Evolutionary conservation across 2,888 invertebrate species (phyloP).

Genomic region (Trachelus stipa): DNA sequence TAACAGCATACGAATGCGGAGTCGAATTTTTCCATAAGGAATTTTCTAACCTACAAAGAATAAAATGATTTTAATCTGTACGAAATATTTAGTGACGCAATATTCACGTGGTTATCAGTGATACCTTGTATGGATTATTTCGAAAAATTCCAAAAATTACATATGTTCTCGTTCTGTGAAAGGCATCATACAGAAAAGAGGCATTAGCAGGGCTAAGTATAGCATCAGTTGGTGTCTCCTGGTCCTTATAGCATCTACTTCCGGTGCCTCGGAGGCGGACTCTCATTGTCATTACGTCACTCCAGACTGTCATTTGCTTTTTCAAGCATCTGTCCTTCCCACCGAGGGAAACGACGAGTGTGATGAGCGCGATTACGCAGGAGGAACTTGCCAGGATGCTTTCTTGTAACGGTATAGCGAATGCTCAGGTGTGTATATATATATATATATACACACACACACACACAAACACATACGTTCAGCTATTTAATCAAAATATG

Average conservation of each 20-base stretch:
- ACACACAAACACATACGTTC: neutral
- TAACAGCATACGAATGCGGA: neutral
- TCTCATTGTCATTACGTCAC: slow-evolving; percentile 42
- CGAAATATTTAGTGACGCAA: neutral
- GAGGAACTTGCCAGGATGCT: neutral
- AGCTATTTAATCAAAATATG: neutral
- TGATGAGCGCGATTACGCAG: slow-evolving; percentile 22
- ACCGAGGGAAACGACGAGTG: slow-evolving; percentile 13
- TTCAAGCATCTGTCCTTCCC: slow-evolving; percentile 45
- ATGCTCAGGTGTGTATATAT: neutral
- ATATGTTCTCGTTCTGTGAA: neutral
- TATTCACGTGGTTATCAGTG: neutral
- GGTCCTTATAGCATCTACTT: slow-evolving; percentile 30
- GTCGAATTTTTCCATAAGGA: neutral
- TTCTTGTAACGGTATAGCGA: neutral
- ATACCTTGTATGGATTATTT: neutral
- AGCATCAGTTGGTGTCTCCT: slow-evolving; percentile 2
- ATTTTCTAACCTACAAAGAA: neutral
- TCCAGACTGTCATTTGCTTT: slow-evolving; percentile 37
- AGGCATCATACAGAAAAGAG: neutral
- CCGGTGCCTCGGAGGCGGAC: slow-evolving; percentile 42
- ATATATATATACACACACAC: no score
- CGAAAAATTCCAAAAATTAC: neutral
- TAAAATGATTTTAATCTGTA: neutral
- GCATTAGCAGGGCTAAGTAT: slow-evolving; percentile 5